A percentile compares a stretch with the other conserved stretches of the same genome.
These are phyloP conservation scores for Condylostylus longicornis DNA, from an alignment of 1,140 invertebrate species.

Conservation along the genomic window DNA sequence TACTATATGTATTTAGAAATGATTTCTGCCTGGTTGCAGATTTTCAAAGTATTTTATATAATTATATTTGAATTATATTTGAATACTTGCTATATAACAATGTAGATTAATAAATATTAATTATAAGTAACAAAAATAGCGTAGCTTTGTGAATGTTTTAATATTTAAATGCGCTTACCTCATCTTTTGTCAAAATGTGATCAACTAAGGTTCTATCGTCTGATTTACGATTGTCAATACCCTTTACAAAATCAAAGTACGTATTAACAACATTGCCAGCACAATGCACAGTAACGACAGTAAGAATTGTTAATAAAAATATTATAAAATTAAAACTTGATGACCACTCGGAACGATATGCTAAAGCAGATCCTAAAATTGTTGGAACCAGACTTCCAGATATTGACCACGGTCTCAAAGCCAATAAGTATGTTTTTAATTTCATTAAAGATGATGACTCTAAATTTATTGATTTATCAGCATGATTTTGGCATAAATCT, in stretches of 20 bases:
- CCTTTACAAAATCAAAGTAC: slow-evolving; percentile 87
- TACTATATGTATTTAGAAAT: no score
- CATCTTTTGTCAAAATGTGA: slow-evolving; percentile 50
- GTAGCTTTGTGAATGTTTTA: no score
- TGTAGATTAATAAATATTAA: no score
- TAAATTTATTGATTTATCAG: no score
- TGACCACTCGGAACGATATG: slow-evolving; percentile 56
- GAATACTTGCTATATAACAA: no score
- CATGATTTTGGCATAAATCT: no score
- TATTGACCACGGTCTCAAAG: slow-evolving; percentile 81
- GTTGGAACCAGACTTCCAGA: slow-evolving; percentile 84
- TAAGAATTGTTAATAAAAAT: slow-evolving; percentile 65
- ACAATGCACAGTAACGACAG: slow-evolving; percentile 79
- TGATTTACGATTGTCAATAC: slow-evolving; percentile 80
- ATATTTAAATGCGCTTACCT: slow-evolving; percentile 26
- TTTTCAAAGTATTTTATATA: no score
- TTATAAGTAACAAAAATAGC: no score
- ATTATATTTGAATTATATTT: no score
- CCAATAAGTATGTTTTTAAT: slow-evolving; percentile 70
- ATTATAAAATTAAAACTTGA: slow-evolving; percentile 62
- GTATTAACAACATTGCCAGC: slow-evolving; percentile 96
- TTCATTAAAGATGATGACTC: no score
- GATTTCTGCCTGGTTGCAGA: no score
- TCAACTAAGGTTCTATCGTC: slow-evolving; percentile 88
- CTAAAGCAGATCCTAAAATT: slow-evolving; percentile 58